Conservation (phyloP, 2,888 invertebrate genomes). For the Myathropa florea region DNA sequence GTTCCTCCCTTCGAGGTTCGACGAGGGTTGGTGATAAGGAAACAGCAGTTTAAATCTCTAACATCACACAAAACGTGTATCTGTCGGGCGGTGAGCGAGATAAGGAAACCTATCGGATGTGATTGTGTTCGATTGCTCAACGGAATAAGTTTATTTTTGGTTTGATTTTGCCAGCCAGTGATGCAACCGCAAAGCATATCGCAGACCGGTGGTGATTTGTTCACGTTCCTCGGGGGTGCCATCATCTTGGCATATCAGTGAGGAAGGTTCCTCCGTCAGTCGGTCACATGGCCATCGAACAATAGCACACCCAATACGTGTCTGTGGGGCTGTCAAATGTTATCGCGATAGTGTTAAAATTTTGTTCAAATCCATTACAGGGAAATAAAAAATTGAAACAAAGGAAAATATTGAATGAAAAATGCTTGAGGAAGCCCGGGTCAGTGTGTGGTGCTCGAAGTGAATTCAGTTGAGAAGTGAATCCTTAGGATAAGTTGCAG, state of each 20-base stretch:
- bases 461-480: not conserved
- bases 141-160: not conserved
- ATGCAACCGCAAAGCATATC: slow-evolving; percentile 6
- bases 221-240: not conserved
- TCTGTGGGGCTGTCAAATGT: not conserved
- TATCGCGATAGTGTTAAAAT: not conserved
- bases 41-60: slow-evolving; percentile 62
- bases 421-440: not conserved
- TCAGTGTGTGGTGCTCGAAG: not conserved
- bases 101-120: slow-evolving; percentile 36
- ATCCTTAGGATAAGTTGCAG: slow-evolving; percentile 12
- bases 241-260: not conserved
- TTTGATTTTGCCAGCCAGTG: not conserved
- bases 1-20: not conserved
- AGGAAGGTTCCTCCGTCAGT: not conserved
- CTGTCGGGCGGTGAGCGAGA: slow-evolving; percentile 46
- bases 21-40: slow-evolving; percentile 55
- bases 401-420: slow-evolving; percentile 2
- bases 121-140: slow-evolving; percentile 31
- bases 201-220: not conserved
- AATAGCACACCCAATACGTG: not conserved
- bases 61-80: slow-evolving; percentile 57
- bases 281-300: not conserved
- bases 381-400: not conserved
- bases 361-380: not conserved